Percentiles rank a stretch among this genome's conserved stretches.
Evolutionary conservation across 2,888 invertebrate genomes (phyloP).

Genomic region (Thelaira solivaga): DNA sequence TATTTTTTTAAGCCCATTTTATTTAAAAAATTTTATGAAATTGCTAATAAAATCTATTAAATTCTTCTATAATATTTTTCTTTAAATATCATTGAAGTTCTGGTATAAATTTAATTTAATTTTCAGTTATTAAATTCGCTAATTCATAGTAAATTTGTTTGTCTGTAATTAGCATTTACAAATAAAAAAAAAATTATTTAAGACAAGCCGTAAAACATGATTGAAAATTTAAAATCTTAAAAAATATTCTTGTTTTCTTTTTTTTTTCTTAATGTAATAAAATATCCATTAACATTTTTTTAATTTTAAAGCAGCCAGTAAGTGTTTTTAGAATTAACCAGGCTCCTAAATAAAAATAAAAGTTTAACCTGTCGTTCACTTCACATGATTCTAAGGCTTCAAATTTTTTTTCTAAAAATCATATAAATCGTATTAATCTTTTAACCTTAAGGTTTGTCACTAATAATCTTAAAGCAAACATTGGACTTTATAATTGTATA

Average conservation of each 20-base stretch:
- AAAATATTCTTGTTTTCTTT: not conserved
- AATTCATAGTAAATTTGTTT: not conserved
- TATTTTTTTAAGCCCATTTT: no score
- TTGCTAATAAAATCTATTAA: no score
- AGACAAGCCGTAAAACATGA: not conserved
- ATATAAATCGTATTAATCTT: not conserved
- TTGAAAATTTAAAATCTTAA: not conserved
- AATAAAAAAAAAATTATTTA: not conserved
- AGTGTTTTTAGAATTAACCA: not conserved
- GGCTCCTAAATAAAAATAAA: not conserved
- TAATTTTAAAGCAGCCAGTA: slow-evolving; percentile 6
- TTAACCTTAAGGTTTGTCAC: slow-evolving; percentile 20
- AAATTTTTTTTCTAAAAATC: no score
- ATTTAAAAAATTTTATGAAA: no score
- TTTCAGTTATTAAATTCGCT: not conserved
- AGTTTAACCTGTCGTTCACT: not conserved
- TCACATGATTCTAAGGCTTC: not conserved
- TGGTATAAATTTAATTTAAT: no score
- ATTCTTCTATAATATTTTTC: no score
- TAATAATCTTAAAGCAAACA: not conserved
- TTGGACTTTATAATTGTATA: slow-evolving; percentile 27
- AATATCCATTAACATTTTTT: not conserved
- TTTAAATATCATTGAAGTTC: no score
- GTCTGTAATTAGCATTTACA: slow-evolving; percentile 6
- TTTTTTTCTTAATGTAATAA: no score